These are phyloP conservation scores for Drosophila subpulchrella DNA, from an alignment of 1,140 invertebrate species.

Conservation along the genomic window DNA sequence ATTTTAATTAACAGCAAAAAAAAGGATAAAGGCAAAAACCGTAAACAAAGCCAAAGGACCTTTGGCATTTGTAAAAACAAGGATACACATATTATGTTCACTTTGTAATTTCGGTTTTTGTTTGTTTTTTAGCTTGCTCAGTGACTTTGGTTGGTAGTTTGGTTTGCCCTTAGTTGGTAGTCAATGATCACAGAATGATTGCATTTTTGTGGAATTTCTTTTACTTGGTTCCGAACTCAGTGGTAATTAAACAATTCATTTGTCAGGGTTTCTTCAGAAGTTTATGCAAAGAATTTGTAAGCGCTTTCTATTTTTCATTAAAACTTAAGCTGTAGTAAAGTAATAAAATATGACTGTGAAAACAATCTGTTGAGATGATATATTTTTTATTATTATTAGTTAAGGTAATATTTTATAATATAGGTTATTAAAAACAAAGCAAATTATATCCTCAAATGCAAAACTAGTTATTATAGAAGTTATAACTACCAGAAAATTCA, in stretches of 20 bases:
- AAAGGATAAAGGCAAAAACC: constrained; percentile 7
- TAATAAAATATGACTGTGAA: too few species aligned
- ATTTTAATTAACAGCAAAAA: constrained; percentile 73
- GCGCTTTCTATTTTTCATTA: too few species aligned
- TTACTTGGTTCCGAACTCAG: background rate
- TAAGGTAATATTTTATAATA: too few species aligned
- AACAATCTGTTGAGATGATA: too few species aligned
- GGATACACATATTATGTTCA: constrained; percentile 36
- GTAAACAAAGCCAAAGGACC: constrained; percentile 23
- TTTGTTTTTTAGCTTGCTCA: constrained; percentile 16
- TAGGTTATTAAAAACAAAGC: too few species aligned
- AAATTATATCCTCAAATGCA: too few species aligned
- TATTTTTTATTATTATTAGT: too few species aligned
- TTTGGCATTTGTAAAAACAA: constrained; percentile 3
- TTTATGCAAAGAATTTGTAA: background rate
- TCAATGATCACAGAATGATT: constrained; percentile 22
- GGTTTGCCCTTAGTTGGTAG: constrained; percentile 14
- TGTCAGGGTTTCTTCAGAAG: background rate
- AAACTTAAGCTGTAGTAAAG: too few species aligned
- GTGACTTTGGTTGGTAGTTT: constrained; percentile 21
- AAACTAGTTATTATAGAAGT: too few species aligned
- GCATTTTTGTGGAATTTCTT: constrained; percentile 35
- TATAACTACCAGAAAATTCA: too few species aligned
- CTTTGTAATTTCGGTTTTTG: constrained; percentile 18
- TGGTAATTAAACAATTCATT: background rate